Evolutionary conservation across 2,113 vertebrate genomes (phyloP).

Genomic region (Mus pahari): DNA sequence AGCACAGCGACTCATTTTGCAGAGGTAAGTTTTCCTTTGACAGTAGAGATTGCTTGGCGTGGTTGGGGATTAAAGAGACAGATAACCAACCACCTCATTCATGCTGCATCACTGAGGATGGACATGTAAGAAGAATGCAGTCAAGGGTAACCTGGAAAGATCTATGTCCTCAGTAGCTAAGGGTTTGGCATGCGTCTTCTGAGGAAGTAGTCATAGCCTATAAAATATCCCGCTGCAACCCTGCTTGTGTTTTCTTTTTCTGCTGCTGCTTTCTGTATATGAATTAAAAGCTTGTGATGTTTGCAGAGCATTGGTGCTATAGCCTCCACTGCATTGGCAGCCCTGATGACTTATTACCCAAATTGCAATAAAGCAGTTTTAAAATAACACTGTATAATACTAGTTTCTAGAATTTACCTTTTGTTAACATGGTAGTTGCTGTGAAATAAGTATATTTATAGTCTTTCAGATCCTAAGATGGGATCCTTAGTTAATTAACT

Average conservation of each 20-base stretch:
- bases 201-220: background rate
- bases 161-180: background rate
- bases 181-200: constrained; percentile 5
- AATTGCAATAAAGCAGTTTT: background rate
- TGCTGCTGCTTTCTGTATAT: constrained; percentile 16
- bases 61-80: constrained; percentile 6
- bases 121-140: constrained; percentile 10
- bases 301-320: constrained; percentile 31
- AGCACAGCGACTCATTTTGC: constrained; percentile 95
- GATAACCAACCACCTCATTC: background rate
- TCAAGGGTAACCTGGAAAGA: constrained; percentile 15
- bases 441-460: constrained; percentile 14
- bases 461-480: constrained; percentile 15
- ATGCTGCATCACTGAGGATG: background rate
- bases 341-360: background rate
- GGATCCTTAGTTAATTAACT: constrained; percentile 9
- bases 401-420: constrained; percentile 38
- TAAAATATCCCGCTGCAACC: background rate
- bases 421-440: background rate
- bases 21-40: constrained; percentile 89
- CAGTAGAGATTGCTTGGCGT: constrained; percentile 10
- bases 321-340: background rate
- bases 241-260: constrained; percentile 25
- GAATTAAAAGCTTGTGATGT: constrained; percentile 36
- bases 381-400: background rate